A percentile compares a stretch with the other conserved stretches of the same genome.
phyloP scores from a whole-genome alignment of 2,888 invertebrate genomes.

The Amphimallon solstitiale region DNA sequence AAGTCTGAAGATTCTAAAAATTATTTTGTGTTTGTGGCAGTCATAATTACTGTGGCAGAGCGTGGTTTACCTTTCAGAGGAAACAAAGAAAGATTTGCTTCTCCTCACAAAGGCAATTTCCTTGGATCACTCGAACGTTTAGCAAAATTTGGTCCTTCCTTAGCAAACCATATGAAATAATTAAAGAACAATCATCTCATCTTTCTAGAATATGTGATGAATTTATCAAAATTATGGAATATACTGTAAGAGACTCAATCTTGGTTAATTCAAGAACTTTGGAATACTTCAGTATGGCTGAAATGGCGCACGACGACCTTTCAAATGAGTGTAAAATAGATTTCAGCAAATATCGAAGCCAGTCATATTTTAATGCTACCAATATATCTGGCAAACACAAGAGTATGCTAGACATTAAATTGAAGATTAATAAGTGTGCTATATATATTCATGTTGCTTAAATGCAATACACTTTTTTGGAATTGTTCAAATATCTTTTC shows the following conservation, averaged over 20 bases:
- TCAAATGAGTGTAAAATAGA: constrained; percentile 16
- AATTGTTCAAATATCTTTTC: constrained; percentile 28
- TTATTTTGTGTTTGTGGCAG: too few species aligned
- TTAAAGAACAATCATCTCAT: constrained; percentile 31
- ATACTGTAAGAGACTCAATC: constrained; percentile 38
- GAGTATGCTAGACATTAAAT: constrained; percentile 24
- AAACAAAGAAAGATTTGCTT: too few species aligned
- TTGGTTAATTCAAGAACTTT: constrained; percentile 41
- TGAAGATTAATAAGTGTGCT: constrained; percentile 36
- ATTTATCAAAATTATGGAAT: constrained; percentile 41
- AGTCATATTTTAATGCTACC: constrained; percentile 8
- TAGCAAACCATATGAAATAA: constrained; percentile 7
- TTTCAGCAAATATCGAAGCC: constrained; percentile 5
- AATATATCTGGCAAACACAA: constrained; percentile 23
- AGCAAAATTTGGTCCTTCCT: constrained; percentile 20
- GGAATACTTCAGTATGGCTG: constrained; percentile 39
- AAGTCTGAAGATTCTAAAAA: too few species aligned
- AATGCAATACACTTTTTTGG: constrained; percentile 29
- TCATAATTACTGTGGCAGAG: too few species aligned
- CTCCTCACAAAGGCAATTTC: constrained; percentile 21
- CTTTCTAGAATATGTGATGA: constrained; percentile 38
- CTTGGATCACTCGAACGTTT: constrained; percentile 32
- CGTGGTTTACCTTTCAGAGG: too few species aligned
- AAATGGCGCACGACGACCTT: constrained; percentile 32
- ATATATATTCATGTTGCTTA: constrained; percentile 27